Evolutionary conservation across 1,140 invertebrate genomes (phyloP).

Genomic region (Trachymyrmex septentrionalis): DNA sequence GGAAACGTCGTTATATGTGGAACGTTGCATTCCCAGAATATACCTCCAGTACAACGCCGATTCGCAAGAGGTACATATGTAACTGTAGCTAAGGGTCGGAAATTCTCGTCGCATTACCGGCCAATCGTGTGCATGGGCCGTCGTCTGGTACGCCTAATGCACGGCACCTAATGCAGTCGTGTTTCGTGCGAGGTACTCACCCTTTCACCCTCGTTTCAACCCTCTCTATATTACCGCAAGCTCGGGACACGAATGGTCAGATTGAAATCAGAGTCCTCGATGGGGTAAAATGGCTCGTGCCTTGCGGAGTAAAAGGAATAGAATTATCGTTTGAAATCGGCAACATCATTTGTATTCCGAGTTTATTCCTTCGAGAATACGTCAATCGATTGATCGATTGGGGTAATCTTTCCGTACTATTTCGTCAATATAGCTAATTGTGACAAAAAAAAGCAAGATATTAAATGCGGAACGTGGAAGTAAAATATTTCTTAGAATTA

Average conservation of each 20-base stretch:
- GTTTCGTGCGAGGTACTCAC: conserved; percentile 71
- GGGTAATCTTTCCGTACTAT: background rate
- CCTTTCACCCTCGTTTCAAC: conserved; percentile 32
- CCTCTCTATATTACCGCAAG: conserved; percentile 70
- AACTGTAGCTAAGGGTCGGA: conserved; percentile 71
- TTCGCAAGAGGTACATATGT: conserved; percentile 72
- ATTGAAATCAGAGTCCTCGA: conserved; percentile 74
- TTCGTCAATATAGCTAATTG: background rate
- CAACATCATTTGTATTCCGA: conserved; percentile 43
- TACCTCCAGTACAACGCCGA: conserved; percentile 53
- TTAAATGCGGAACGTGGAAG: background rate
- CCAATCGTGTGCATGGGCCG: conserved; percentile 73
- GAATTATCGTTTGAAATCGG: conserved; percentile 3
- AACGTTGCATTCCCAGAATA: conserved; percentile 52
- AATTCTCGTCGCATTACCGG: conserved; percentile 74
- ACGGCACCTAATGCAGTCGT: conserved; percentile 72
- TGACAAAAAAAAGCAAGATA: background rate
- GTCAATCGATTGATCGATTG: background rate
- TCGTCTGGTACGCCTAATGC: conserved; percentile 72
- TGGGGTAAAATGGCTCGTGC: conserved; percentile 43
- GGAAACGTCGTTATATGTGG: conserved; percentile 51
- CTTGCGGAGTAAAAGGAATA: conserved; percentile 20
- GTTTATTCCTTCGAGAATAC: conserved; percentile 1
- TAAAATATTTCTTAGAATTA: background rate
- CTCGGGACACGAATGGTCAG: conserved; percentile 78